Evolutionary conservation across 2,888 invertebrate genomes (phyloP).

Genomic region (Plemyria rubiginata): DNA sequence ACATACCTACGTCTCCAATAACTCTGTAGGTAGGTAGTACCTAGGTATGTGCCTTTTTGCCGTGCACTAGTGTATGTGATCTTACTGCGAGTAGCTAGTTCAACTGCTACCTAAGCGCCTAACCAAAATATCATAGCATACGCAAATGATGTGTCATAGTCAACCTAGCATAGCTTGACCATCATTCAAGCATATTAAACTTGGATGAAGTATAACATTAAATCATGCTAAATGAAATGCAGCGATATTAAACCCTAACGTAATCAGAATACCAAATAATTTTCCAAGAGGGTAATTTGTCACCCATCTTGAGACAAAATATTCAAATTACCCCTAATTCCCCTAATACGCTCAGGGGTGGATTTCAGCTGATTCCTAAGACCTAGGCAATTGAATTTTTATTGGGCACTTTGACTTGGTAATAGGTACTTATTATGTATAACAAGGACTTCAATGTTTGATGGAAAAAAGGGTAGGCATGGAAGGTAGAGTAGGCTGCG

Average conservation of each 20-base stretch:
- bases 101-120: neutral
- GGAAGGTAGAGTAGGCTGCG: neutral
- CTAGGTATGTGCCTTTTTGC: too few relatives aligned
- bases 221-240: neutral
- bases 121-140: neutral
- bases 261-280: conserved; percentile 57
- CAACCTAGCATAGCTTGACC: too few relatives aligned
- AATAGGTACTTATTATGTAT: conserved; percentile 36
- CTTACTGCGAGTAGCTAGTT: too few relatives aligned
- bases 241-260: neutral
- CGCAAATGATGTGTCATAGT: neutral
- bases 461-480: neutral
- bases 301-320: conserved; percentile 52
- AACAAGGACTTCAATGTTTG: neutral
- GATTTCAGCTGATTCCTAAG: conserved; percentile 63
- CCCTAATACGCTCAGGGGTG: conserved; percentile 55
- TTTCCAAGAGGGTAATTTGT: conserved; percentile 51
- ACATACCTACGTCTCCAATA: too few relatives aligned
- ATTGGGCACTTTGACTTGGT: conserved; percentile 45
- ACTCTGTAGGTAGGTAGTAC: too few relatives aligned
- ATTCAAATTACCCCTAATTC: conserved; percentile 71
- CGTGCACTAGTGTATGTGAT: too few relatives aligned
- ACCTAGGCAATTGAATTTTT: conserved; percentile 55
- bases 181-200: neutral
- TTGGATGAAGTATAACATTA: too few relatives aligned